Conservation (phyloP, 2,113 vertebrate species). For the Brienomyrus longianalis region DNA sequence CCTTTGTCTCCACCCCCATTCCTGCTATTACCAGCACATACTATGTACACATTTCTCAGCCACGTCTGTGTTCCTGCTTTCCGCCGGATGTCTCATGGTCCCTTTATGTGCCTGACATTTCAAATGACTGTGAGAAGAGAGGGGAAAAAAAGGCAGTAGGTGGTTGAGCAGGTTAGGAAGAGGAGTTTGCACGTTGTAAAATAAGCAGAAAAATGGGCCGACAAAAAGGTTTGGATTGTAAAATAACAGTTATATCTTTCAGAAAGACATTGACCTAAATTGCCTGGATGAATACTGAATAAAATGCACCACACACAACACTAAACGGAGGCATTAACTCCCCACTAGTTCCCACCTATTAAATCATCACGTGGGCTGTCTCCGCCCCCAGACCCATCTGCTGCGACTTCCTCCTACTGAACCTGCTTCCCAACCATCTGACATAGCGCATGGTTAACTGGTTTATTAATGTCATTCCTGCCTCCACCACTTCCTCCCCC, state of each 20-base stretch:
- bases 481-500: background rate
- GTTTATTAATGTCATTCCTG: background rate
- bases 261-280: background rate
- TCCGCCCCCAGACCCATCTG: conserved; percentile 5
- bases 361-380: background rate
- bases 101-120: background rate
- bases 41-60: background rate
- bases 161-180: background rate
- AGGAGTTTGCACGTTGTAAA: background rate
- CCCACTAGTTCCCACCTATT: background rate
- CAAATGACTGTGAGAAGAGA: background rate
- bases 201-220: background rate
- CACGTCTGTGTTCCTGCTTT: background rate
- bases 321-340: background rate
- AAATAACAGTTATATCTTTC: background rate
- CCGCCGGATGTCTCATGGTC: background rate
- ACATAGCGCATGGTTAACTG: background rate
- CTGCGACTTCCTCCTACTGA: background rate
- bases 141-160: background rate
- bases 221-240: background rate
- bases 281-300: background rate
- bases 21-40: background rate
- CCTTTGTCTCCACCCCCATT: background rate
- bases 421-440: conserved; percentile 7
- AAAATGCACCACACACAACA: background rate